Conservation (phyloP, 2,797 vertebrate genomes). For the Cryptoblepharus egeriae region DNA sequence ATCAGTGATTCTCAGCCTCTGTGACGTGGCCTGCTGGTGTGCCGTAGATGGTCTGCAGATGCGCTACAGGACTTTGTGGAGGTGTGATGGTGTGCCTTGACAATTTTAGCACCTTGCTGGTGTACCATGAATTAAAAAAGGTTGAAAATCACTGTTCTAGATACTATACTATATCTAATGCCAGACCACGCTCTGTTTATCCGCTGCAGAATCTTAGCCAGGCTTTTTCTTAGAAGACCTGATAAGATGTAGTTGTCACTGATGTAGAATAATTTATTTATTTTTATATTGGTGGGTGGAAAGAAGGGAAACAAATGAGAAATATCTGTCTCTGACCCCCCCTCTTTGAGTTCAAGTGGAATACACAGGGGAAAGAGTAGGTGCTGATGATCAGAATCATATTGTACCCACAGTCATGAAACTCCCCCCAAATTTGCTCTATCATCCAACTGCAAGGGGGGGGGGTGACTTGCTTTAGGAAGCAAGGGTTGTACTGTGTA, state of each 20-base stretch:
- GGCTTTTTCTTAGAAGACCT: neutral
- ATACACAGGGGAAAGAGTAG: neutral
- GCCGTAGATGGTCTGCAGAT: no score
- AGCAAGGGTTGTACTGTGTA: no score
- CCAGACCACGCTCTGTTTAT: neutral
- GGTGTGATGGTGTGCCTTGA: no score
- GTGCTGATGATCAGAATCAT: neutral
- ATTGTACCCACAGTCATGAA: neutral
- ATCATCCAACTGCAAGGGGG: no score
- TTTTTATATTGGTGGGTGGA: neutral
- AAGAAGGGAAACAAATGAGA: no score
- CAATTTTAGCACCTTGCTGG: no score
- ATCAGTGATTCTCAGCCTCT: no score
- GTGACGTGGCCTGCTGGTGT: no score
- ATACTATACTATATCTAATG: neutral
- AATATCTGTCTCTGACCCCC: neutral
- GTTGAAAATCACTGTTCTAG: no score
- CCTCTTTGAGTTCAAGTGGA: neutral
- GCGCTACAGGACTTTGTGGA: no score
- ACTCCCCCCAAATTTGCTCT: neutral
- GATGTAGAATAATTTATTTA: neutral
- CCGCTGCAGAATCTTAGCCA: neutral
- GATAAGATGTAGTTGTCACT: neutral
- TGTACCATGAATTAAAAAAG: no score
- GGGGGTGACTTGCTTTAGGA: neutral